Percentiles rank a stretch among this genome's conserved stretches.
phyloP scores from a whole-genome alignment of 1,140 invertebrate genomes.

The Drosophila novamexicana region DNA sequence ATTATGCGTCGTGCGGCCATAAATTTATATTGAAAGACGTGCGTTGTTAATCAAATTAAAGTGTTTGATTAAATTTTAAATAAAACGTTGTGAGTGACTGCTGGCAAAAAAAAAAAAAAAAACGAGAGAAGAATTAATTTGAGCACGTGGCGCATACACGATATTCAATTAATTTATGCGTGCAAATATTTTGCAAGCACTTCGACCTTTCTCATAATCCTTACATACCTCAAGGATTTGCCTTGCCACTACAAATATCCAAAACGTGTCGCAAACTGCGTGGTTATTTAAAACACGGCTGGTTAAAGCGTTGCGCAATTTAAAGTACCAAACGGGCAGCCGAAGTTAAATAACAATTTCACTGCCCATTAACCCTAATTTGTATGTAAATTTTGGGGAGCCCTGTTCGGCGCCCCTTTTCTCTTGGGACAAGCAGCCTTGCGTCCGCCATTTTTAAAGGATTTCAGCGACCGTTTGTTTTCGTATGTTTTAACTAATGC shows the following conservation, averaged over 20 bases:
- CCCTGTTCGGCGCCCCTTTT: constrained; percentile 45
- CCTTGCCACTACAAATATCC: constrained; percentile 50
- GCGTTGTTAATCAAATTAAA: constrained; percentile 82
- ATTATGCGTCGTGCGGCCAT: constrained; percentile 75
- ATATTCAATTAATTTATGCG: constrained; percentile 67
- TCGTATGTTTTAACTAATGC: constrained; percentile 34
- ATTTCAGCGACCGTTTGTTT: constrained; percentile 47
- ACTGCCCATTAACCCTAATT: constrained; percentile 83
- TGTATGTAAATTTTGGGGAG: constrained; percentile 77
- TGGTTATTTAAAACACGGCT: constrained; percentile 50
- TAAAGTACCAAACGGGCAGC: constrained; percentile 76
- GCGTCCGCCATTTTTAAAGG: constrained; percentile 56
- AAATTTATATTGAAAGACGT: constrained; percentile 83
- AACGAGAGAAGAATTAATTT: constrained; percentile 60
- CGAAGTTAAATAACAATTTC: constrained; percentile 83
- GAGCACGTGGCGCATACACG: constrained; percentile 57
- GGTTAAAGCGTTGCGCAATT: constrained; percentile 59
- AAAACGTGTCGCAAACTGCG: constrained; percentile 75
- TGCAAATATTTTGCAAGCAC: constrained; percentile 10
- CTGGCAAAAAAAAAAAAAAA: constrained; percentile 31
- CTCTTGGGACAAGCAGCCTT: constrained; percentile 17
- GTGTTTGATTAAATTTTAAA: constrained; percentile 82
- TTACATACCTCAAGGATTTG: constrained; percentile 20
- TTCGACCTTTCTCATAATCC: constrained; percentile 4
- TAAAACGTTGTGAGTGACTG: constrained; percentile 23